Evolutionary conservation across 2,797 vertebrate genomes (phyloP).

Genomic region (Pseudomugil tenellus): DNA sequence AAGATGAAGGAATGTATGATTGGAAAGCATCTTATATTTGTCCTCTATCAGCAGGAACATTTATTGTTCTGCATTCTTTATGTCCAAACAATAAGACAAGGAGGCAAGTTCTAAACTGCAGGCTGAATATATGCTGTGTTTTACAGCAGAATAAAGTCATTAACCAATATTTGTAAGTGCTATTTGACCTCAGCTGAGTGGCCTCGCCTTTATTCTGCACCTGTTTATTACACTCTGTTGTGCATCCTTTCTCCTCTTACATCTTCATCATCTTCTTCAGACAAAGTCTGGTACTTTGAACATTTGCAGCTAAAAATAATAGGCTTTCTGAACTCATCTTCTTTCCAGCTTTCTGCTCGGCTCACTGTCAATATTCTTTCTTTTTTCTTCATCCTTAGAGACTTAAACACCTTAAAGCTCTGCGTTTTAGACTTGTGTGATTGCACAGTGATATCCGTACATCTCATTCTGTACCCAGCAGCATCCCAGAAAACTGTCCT

Average conservation of each 20-base stretch:
- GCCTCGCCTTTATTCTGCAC: constrained; percentile 15
- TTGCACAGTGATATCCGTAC: too few species aligned
- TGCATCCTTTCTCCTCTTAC: neutral
- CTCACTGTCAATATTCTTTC: too few species aligned
- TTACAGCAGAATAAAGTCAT: neutral
- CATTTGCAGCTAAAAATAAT: neutral
- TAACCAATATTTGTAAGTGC: neutral
- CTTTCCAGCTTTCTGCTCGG: neutral
- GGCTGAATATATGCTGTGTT: neutral
- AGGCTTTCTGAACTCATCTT: too few species aligned
- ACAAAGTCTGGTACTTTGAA: too few species aligned
- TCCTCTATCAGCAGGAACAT: neutral
- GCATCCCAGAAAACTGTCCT: too few species aligned
- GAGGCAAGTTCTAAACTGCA: neutral
- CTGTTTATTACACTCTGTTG: constrained; percentile 21
- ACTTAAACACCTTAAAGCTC: too few species aligned
- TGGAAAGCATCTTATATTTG: neutral
- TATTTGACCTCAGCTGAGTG: neutral
- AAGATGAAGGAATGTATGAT: neutral
- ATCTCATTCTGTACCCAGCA: too few species aligned
- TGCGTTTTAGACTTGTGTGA: too few species aligned
- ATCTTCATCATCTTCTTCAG: neutral
- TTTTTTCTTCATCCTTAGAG: too few species aligned
- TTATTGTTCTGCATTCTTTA: constrained; percentile 61
- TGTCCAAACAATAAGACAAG: neutral